These are phyloP conservation scores for Stictocephala bisonia DNA, from an alignment of 2,888 invertebrate genomes.

Conservation along the genomic window DNA sequence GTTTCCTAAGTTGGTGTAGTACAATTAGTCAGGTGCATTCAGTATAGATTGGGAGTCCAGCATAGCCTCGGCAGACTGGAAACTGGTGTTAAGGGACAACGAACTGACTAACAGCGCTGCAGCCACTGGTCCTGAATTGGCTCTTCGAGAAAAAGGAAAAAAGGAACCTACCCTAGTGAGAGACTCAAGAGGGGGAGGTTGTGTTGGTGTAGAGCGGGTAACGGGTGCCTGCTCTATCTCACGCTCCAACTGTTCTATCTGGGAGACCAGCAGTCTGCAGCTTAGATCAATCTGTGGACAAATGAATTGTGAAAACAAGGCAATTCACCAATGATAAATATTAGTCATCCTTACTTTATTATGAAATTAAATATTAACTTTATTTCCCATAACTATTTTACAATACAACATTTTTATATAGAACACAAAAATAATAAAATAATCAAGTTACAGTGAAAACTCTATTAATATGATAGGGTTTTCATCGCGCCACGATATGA, in stretches of 20 bases:
- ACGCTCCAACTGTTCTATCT: conserved; percentile 59
- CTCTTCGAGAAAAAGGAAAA: conserved; percentile 66
- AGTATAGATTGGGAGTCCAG: conserved; percentile 77
- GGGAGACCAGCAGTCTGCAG: conserved; percentile 49
- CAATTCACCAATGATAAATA: background rate
- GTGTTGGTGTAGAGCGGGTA: conserved; percentile 50
- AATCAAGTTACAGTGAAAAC: too few relatives aligned
- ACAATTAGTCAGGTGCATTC: conserved; percentile 75
- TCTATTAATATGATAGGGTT: too few relatives aligned
- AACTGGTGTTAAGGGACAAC: conserved; percentile 69
- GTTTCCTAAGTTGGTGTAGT: too few relatives aligned
- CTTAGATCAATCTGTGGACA: conserved; percentile 52
- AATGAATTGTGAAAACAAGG: too few relatives aligned
- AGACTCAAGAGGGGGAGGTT: conserved; percentile 54
- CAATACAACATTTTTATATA: background rate
- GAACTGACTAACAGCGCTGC: conserved; percentile 65
- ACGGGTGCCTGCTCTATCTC: background rate
- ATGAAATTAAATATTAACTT: background rate
- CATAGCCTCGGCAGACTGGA: conserved; percentile 72
- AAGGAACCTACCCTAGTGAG: conserved; percentile 62
- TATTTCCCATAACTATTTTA: background rate
- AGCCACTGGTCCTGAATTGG: conserved; percentile 66
- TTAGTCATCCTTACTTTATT: background rate
- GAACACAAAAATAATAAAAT: background rate
- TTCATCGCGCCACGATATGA: too few relatives aligned